phyloP scores from a whole-genome alignment of 2,113 vertebrate species.

The Gopherus evgoodei region DNA sequence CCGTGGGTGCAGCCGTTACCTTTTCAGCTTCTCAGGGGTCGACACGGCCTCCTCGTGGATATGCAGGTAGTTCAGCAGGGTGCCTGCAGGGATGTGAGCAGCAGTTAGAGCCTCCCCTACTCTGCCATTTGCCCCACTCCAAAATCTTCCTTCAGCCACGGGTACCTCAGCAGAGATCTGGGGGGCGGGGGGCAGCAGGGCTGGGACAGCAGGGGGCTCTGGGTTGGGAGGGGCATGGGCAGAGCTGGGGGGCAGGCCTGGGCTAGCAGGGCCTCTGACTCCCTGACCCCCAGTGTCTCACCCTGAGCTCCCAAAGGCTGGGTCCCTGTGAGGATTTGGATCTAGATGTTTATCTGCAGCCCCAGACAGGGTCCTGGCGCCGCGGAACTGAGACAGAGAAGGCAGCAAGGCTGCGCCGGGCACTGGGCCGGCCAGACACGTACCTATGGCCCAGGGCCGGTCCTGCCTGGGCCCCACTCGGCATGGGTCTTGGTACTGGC shows the following conservation, averaged over 20 bases:
- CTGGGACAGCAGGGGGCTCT: too few relatives aligned
- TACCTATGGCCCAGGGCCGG: conserved; percentile 87
- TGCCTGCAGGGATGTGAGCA: conserved; percentile 74
- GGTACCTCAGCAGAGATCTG: not conserved
- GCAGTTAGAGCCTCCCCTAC: not conserved
- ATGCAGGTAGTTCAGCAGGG: conserved; percentile 78
- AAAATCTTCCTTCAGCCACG: too few relatives aligned
- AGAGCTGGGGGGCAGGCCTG: not conserved
- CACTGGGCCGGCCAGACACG: rapidly evolving
- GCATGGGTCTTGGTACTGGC: conserved; percentile 86
- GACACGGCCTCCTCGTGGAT: conserved; percentile 81
- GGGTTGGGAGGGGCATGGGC: not conserved
- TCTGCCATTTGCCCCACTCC: too few relatives aligned
- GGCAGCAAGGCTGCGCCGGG: not conserved
- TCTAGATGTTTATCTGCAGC: too few relatives aligned
- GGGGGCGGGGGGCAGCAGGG: not conserved
- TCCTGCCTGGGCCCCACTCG: conserved; percentile 79
- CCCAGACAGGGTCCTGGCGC: not conserved
- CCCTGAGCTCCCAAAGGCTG: too few relatives aligned
- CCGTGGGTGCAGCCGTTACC: conserved; percentile 55
- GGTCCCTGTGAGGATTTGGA: not conserved
- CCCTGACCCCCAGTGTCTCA: not conserved
- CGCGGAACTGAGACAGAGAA: rapidly evolving
- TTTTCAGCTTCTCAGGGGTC: conserved; percentile 82
- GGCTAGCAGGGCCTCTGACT: too few relatives aligned